A percentile compares a stretch with the other conserved stretches of the same genome.
These are phyloP conservation scores for Amazonetta brasiliensis DNA, from an alignment of 2,797 vertebrate species.

Conservation along the genomic window DNA sequence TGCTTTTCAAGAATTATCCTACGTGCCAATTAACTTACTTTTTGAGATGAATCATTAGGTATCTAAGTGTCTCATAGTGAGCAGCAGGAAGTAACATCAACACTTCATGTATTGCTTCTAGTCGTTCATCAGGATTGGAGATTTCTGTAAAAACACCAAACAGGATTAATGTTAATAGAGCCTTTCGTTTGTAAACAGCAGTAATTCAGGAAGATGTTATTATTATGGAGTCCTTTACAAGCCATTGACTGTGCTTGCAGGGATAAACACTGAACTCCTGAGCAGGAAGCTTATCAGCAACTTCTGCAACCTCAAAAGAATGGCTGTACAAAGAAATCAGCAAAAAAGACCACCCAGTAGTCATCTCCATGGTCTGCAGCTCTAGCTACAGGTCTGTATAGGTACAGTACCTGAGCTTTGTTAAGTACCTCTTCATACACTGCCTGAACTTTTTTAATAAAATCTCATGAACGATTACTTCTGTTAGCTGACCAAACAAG, in stretches of 20 bases:
- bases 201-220: slow-evolving; percentile 38
- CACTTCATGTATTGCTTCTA: slow-evolving; percentile 94
- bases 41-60: slow-evolving; percentile 86
- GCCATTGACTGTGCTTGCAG: neutral
- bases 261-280: slow-evolving; percentile 21
- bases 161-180: slow-evolving; percentile 8
- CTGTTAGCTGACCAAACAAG: neutral
- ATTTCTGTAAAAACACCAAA: slow-evolving; percentile 83
- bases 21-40: slow-evolving; percentile 78
- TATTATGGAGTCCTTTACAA: slow-evolving; percentile 47
- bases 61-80: slow-evolving; percentile 95
- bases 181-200: slow-evolving; percentile 22
- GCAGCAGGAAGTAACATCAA: slow-evolving; percentile 95
- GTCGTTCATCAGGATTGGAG: slow-evolving; percentile 88
- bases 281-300: neutral
- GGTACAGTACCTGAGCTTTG: neutral
- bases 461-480: neutral
- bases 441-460: neutral
- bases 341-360: neutral
- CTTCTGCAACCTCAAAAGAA: neutral
- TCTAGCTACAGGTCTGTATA: neutral
- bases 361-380: neutral
- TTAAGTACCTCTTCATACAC: neutral
- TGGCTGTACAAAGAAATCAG: neutral
- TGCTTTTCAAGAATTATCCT: slow-evolving; percentile 9